Base-by-base conservation (phyloP, 2,888 invertebrate genomes). In the Tipula unca region DNA sequence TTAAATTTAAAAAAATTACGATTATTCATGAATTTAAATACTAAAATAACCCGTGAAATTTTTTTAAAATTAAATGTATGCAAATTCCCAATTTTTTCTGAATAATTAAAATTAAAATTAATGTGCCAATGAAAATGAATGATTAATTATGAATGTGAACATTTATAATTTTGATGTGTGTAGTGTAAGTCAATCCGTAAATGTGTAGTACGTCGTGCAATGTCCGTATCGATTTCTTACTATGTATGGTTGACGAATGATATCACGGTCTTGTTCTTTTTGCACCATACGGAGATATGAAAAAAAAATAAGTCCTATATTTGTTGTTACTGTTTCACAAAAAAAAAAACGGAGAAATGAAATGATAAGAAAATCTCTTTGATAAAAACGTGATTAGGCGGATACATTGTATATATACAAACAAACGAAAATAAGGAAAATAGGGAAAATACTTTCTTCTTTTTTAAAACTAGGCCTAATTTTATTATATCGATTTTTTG, bases 101-200 rank as follows among this genome's bases (percentile, higher is more conserved):
- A 69, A 69, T 69, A 69, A 69, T 69, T 69, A 10, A 69, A 69
- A 69, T 69, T 69, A 69, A 69, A 48, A 69, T 69, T 69, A 69
- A 69, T 69, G 69, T 69, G 69, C 69, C 69, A 69, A 69, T 69
- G 69, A 69, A 69, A 69, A 69, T 48, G 48, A 48, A 48, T 48
- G 39, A 32, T 32, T 6, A 6, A 32, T 39, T 39, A 39, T 39
- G 39, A 39, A 39, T 36, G 36, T 36, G 17, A 69, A 69, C 20
- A 69, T 13, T 69, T 69, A 69, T 69, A 69, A 25, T 69, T 69
- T 25, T 69, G 69, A 69, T 69, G 69, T 25, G 69, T 69, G 69
- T 25, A 69, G 69, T 69, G 69, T 25, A 69, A 69, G 69, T 25
- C 25, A 69, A 69, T 25, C 48, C 25, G 69, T 3, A 69, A 25